phyloP scores from a whole-genome alignment of 1,140 invertebrate genomes.

The Brachionus paranguensis region DNA sequence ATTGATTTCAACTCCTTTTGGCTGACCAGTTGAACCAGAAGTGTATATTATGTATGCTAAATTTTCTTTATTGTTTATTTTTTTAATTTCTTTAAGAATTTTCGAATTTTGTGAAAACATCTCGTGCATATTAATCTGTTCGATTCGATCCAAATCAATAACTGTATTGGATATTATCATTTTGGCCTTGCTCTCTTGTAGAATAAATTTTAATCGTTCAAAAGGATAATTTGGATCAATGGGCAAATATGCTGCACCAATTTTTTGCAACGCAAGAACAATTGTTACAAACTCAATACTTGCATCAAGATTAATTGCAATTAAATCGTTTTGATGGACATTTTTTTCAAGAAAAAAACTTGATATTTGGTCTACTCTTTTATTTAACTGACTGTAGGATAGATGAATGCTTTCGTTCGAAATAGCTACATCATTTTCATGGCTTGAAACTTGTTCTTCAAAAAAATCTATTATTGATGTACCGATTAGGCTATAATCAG shows the following conservation, averaged over 20 bases:
- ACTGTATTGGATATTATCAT: background rate
- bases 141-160: background rate
- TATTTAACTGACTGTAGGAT: background rate
- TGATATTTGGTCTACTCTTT: background rate
- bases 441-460: background rate
- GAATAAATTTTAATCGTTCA: background rate
- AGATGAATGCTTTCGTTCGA: background rate
- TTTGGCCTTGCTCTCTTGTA: background rate
- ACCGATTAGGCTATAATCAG: background rate
- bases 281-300: background rate
- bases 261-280: background rate
- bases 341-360: background rate
- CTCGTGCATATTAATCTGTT: background rate
- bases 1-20: background rate
- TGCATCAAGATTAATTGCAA: background rate
- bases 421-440: background rate
- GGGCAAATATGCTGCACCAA: background rate
- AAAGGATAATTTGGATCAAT: background rate
- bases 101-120: background rate
- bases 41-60: background rate
- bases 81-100: background rate
- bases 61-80: background rate
- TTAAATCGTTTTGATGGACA: background rate
- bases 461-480: background rate
- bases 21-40: background rate